phyloP scores from a whole-genome alignment of 2,888 invertebrate species.

The Stramonita haemastoma region DNA sequence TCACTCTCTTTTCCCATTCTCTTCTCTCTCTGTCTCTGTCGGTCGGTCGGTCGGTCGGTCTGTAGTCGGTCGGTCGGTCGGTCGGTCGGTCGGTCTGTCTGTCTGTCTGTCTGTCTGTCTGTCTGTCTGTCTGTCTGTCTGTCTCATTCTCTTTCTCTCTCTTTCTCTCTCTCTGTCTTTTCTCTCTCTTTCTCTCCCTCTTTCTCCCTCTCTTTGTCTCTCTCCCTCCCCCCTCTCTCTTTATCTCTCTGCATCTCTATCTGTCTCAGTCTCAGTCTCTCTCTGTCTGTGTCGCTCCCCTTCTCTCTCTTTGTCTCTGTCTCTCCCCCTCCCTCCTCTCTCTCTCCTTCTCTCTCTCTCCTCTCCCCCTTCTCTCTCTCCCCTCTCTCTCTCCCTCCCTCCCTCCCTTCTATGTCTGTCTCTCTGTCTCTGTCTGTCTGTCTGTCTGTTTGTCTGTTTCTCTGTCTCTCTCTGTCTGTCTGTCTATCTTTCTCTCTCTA shows the following conservation, averaged over 20 bases:
- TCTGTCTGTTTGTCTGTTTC: too few relatives aligned
- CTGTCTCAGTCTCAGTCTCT: not conserved
- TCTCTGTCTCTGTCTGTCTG: too few relatives aligned
- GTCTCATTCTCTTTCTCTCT: constrained; percentile 12
- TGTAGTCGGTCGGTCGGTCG: too few relatives aligned
- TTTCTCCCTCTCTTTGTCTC: not conserved
- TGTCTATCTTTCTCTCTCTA: not conserved
- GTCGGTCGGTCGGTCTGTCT: not conserved
- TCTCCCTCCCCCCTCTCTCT: not conserved
- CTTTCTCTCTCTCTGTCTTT: not conserved
- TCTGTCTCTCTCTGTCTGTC: too few relatives aligned
- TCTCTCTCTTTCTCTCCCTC: not conserved
- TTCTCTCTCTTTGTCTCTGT: not conserved
- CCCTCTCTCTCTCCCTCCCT: not conserved
- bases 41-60: not conserved
- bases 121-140: not conserved
- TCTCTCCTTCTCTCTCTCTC: not conserved
- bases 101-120: too few relatives aligned
- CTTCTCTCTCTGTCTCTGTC: not conserved
- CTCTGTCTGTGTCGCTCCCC: not conserved
- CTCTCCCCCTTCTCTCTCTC: not conserved
- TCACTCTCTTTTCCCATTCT: too few relatives aligned
- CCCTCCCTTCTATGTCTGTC: too few relatives aligned
- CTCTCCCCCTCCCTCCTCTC: not conserved
- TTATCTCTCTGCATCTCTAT: not conserved